phyloP scores from a whole-genome alignment of 2,797 vertebrate genomes.

The Lepilemur septentrionalis region DNA sequence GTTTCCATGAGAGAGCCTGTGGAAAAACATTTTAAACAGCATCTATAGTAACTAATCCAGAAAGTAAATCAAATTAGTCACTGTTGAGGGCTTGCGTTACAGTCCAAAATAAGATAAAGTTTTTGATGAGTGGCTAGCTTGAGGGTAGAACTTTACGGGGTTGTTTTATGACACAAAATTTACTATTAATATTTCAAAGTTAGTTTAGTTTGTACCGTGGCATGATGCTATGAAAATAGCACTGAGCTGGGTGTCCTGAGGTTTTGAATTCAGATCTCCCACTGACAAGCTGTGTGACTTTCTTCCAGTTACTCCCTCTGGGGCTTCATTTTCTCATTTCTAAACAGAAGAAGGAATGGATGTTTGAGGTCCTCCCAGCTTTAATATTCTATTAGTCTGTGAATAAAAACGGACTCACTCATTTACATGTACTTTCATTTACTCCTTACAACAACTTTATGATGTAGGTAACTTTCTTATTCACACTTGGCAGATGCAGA shows the following conservation, averaged over 20 bases:
- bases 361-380: background rate
- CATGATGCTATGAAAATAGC: background rate
- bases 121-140: constrained; percentile 20
- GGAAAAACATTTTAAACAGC: constrained; percentile 45
- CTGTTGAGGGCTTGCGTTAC: constrained; percentile 21
- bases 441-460: background rate
- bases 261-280: constrained; percentile 6
- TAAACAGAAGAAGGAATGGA: background rate
- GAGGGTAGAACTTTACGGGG: background rate
- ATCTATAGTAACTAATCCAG: constrained; percentile 44
- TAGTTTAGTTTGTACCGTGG: background rate
- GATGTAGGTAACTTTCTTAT: background rate
- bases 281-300: background rate
- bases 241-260: background rate
- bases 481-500: background rate
- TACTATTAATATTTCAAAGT: constrained; percentile 25
- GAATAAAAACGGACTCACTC: background rate
- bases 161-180: background rate
- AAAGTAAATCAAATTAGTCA: constrained; percentile 58
- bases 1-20: constrained; percentile 48
- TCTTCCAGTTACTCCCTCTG: background rate
- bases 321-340: background rate
- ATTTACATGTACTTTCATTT: background rate
- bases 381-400: background rate
- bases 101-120: constrained; percentile 19